Evolutionary conservation across 2,797 vertebrate species (phyloP).

Genomic region (Gymnoscopelus braueri): DNA sequence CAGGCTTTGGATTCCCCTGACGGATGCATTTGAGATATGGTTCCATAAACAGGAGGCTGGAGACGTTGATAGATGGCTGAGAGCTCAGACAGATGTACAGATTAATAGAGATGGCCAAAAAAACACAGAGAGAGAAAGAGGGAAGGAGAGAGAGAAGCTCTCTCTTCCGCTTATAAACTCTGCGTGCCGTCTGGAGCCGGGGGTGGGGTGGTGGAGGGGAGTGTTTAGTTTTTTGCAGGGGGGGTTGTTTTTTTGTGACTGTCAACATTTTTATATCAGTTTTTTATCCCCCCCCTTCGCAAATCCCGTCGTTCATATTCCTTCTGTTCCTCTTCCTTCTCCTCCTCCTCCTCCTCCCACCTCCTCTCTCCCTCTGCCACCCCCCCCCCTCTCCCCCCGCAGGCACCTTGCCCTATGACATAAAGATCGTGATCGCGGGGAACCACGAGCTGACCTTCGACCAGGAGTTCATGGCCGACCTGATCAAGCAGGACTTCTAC

Average conservation of each 20-base stretch:
- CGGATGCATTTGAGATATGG: conserved; percentile 44
- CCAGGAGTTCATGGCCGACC: conserved; percentile 98
- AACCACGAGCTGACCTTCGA: conserved; percentile 98
- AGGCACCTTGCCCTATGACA: conserved; percentile 96
- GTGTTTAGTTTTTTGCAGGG: too few species aligned
- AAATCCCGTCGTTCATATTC: not conserved
- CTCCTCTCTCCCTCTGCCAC: not conserved
- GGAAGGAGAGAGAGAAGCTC: too few species aligned
- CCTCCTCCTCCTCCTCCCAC: too few species aligned
- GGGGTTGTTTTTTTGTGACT: too few species aligned
- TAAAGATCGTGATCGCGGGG: conserved; percentile 96
- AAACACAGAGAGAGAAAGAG: conserved; percentile 38
- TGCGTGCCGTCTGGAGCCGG: too few species aligned
- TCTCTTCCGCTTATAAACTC: conserved; percentile 22
- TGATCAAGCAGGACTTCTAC: conserved; percentile 98
- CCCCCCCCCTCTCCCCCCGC: conserved; percentile 20
- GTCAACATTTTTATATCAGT: not conserved
- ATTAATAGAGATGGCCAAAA: conserved; percentile 17
- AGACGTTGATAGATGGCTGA: conserved; percentile 63
- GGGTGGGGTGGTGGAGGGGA: too few species aligned
- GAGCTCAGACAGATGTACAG: conserved; percentile 62
- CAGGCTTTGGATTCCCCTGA: conserved; percentile 29
- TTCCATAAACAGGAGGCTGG: conserved; percentile 55
- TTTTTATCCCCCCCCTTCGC: not conserved
- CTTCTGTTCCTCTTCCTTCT: not conserved